phyloP scores from a whole-genome alignment of 2,113 vertebrate genomes.

The Tragelaphus imberbis region DNA sequence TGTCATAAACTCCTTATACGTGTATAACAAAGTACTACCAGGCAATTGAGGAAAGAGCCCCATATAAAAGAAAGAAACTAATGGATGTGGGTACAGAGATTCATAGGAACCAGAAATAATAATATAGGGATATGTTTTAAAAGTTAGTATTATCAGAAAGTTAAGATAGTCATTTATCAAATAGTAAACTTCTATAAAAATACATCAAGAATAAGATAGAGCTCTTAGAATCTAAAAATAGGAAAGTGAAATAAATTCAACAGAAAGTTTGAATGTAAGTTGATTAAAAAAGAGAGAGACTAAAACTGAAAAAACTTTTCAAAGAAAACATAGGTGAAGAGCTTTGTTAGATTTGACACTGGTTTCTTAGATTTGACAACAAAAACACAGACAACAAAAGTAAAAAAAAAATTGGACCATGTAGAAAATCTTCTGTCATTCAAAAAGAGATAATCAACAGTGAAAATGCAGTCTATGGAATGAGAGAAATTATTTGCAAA shows the following conservation, averaged over 20 bases:
- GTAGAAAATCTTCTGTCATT: background rate
- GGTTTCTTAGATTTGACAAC: background rate
- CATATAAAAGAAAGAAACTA: background rate
- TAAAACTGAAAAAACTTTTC: background rate
- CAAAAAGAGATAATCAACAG: background rate
- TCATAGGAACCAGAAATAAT: background rate
- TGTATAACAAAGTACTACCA: background rate
- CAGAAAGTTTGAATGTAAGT: background rate
- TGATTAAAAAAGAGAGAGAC: background rate
- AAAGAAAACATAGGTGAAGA: background rate
- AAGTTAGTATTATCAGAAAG: background rate
- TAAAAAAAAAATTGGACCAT: background rate
- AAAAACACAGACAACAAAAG: background rate
- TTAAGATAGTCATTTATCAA: background rate
- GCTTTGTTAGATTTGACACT: background rate
- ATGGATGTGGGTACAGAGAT: background rate
- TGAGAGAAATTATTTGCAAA: background rate
- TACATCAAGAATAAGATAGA: background rate
- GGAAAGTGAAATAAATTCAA: background rate
- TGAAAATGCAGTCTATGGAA: background rate
- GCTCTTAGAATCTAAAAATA: background rate
- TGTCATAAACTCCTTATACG: background rate
- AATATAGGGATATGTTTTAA: background rate
- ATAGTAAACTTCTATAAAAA: background rate
- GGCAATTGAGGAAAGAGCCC: background rate